Conservation (phyloP, 2,888 invertebrate genomes). For the Polylopha cassiicola region DNA sequence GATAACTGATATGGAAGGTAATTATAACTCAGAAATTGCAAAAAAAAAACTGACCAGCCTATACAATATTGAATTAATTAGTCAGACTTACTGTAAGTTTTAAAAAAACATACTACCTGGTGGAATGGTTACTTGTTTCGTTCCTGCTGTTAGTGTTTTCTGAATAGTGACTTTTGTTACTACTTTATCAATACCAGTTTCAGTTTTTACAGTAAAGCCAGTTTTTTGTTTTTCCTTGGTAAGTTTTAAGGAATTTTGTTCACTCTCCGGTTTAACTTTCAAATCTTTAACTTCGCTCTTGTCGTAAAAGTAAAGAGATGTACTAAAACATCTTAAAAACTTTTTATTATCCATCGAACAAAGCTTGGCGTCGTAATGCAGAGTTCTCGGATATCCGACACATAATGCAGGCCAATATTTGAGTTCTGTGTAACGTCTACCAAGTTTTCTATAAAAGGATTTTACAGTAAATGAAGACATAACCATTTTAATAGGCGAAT, state of each 20-base stretch:
- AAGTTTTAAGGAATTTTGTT: constrained; percentile 28
- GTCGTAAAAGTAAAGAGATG: constrained; percentile 43
- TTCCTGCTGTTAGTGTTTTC: constrained; percentile 34
- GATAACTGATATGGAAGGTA: no score
- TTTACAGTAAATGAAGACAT: constrained; percentile 57
- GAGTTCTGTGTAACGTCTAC: constrained; percentile 46
- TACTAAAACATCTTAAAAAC: constrained; percentile 42
- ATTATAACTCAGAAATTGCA: no score
- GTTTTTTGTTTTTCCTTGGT: constrained; percentile 46
- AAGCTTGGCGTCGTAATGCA: constrained; percentile 34
- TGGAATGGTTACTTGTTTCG: constrained; percentile 31
- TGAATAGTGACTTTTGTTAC: constrained; percentile 71
- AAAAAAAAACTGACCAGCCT: no score
- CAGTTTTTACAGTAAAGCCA: constrained; percentile 63
- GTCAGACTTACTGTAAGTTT: constrained; percentile 3
- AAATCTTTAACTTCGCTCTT: constrained; percentile 40
- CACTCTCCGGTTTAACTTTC: constrained; percentile 25
- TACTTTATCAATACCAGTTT: constrained; percentile 50
- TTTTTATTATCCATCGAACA: constrained; percentile 29
- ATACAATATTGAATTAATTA: no score
- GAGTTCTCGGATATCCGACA: constrained; percentile 33
- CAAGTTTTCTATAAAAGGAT: constrained; percentile 55
- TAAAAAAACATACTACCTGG: constrained; percentile 41
- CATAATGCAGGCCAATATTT: constrained; percentile 50
- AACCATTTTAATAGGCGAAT: constrained; percentile 31